Evolutionary conservation across 2,888 invertebrate genomes (phyloP).

Genomic region (Sminthurinus aureus): DNA sequence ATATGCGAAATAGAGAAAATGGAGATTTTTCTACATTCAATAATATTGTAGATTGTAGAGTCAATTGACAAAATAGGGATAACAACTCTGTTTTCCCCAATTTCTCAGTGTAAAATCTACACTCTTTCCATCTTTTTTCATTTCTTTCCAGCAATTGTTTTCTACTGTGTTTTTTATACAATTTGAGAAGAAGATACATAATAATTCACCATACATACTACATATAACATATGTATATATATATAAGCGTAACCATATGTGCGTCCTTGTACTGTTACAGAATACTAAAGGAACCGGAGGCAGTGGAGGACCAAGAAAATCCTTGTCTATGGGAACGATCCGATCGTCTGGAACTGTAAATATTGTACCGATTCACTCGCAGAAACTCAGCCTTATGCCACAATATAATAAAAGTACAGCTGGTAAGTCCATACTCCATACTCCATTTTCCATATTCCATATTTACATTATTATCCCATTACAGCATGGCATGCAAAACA

Average conservation of each 20-base stretch:
- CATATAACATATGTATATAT: too few relatives aligned
- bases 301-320: constrained; percentile 73
- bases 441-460: not conserved
- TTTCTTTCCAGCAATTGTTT: not conserved
- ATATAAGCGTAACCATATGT: too few relatives aligned
- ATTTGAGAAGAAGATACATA: not conserved
- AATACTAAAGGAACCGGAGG: constrained; percentile 48
- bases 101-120: not conserved
- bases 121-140: not conserved
- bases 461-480: not conserved
- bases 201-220: not conserved
- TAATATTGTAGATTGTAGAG: not conserved
- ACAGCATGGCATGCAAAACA: not conserved
- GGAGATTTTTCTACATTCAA: not conserved
- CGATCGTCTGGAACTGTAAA: constrained; percentile 67
- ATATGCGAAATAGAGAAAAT: not conserved
- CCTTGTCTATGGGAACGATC: constrained; percentile 85
- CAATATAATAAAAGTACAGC: constrained; percentile 32
- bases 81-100: not conserved
- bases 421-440: constrained; percentile 21
- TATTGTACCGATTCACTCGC: constrained; percentile 52
- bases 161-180: not conserved
- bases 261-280: not conserved
- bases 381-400: constrained; percentile 37
- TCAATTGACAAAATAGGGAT: not conserved